Conservation (phyloP, 2,888 invertebrate species). For the Actias luna region DNA sequence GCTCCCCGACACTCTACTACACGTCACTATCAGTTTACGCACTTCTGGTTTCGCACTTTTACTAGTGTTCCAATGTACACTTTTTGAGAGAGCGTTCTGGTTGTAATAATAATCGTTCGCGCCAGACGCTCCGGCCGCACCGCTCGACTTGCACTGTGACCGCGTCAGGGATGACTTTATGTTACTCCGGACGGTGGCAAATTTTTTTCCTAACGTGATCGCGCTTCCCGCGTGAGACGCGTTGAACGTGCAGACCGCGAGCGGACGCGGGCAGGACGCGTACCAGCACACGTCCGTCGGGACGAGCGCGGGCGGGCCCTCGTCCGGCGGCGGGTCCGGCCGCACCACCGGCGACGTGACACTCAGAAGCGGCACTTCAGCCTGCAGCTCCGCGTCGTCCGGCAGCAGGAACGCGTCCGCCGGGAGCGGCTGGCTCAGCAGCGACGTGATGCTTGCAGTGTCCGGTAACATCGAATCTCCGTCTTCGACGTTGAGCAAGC, state of each 20-base stretch:
- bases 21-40: constrained; percentile 76
- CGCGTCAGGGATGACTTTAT: constrained; percentile 73
- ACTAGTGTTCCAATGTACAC: constrained; percentile 69
- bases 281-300: constrained; percentile 75
- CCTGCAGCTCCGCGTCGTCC: constrained; percentile 61
- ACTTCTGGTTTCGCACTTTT: constrained; percentile 74
- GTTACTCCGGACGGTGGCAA: constrained; percentile 74
- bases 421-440: constrained; percentile 60
- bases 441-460: constrained; percentile 60
- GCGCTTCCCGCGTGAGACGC: constrained; percentile 81
- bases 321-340: constrained; percentile 41
- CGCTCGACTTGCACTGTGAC: constrained; percentile 55
- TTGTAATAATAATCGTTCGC: constrained; percentile 64
- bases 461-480: constrained; percentile 61
- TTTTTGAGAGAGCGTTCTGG: constrained; percentile 64
- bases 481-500: constrained; percentile 63
- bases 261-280: constrained; percentile 81
- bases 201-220: constrained; percentile 75
- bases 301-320: constrained; percentile 51
- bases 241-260: constrained; percentile 81
- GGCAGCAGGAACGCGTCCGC: constrained; percentile 55
- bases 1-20: constrained; percentile 52
- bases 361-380: constrained; percentile 33
- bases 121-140: constrained; percentile 33
- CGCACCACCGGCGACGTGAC: constrained; percentile 32